Conservation (phyloP, 2,888 invertebrate species). For the Caradrina clavipalpis region DNA sequence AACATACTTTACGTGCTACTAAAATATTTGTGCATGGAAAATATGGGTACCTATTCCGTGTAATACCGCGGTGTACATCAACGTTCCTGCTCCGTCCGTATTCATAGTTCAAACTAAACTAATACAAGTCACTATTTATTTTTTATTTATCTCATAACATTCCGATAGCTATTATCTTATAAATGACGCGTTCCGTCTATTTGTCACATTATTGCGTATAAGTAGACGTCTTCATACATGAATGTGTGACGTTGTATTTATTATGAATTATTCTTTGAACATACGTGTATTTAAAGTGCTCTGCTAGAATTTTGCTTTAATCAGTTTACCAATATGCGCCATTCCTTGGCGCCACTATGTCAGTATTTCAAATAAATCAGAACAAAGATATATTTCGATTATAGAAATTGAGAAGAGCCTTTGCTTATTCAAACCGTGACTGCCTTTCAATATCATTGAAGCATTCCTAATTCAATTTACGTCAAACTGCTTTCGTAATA, state of each 20-base stretch:
- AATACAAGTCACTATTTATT: background rate
- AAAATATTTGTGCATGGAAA: conserved; percentile 6
- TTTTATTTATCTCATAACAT: conserved; percentile 8
- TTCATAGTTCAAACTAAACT: conserved; percentile 21
- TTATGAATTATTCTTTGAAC: conserved; percentile 2
- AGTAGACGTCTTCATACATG: background rate
- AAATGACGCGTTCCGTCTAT: conserved; percentile 14
- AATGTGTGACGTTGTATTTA: background rate
- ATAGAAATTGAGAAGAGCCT: background rate
- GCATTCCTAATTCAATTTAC: conserved; percentile 9
- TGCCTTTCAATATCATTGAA: background rate
- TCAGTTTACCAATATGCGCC: background rate
- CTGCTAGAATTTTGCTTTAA: background rate
- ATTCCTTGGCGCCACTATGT: no score
- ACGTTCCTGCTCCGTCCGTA: conserved; percentile 14
- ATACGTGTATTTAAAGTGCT: conserved; percentile 4
- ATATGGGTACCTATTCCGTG: no score
- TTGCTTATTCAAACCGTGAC: background rate
- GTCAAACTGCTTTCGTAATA: background rate
- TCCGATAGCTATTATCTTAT: conserved; percentile 19
- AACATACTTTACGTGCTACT: background rate
- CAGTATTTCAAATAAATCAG: no score
- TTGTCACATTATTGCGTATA: conserved; percentile 4
- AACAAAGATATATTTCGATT: no score
- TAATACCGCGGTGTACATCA: background rate